Evolutionary conservation across 1,140 invertebrate species (phyloP), one percentile per base, ranked within the genome.

Genomic region (Danaus melanippus): DNA sequence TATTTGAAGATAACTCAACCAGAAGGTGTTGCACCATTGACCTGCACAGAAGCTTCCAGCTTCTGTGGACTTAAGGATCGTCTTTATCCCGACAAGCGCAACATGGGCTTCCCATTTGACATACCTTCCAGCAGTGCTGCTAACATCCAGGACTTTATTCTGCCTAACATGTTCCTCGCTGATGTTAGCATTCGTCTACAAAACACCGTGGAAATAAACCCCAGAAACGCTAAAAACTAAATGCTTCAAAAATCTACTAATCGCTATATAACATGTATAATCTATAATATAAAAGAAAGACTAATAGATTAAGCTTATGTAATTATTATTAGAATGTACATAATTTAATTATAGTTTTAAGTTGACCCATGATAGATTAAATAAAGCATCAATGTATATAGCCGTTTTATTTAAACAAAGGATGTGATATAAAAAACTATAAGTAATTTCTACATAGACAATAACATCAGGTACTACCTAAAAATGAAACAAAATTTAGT

Each of bases 31-130:
- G 21, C 90, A 1, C 58, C 76, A 41, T 59, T 79, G 45, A 71
- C 75, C 2, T 93, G 92, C 71, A 81, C 84, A 12, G 90, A 92
- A 61, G 92, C 92, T 0, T 89, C 87, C 39, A 92, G 91, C 54
- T 93, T 90, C 84, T 93, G 92, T 59, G 92, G 92, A 0, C 70
- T 93, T 11, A 89, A 88, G 57, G 91, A 93, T 67, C 86, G 88
- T 42, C 81, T 89, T 53, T 93, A 91, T 77, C 92, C 92, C 0
- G 92, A 93, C 76, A 83, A 75, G 43, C 89, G 91, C 53, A 70
- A 90, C 47, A 93, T 93, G 92, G 92, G 92, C 50, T 93, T 88
- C 77, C 92, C 92, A 21, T 93, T 93, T 86, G 92, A 93, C 76
- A 86, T 92, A 15, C 87, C 88, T 2, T 74, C 83, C 0, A 70